Evolutionary conservation across 2,888 invertebrate genomes (phyloP), one percentile per base, ranked within the genome.

Genomic region (Drosophila falleni): DNA sequence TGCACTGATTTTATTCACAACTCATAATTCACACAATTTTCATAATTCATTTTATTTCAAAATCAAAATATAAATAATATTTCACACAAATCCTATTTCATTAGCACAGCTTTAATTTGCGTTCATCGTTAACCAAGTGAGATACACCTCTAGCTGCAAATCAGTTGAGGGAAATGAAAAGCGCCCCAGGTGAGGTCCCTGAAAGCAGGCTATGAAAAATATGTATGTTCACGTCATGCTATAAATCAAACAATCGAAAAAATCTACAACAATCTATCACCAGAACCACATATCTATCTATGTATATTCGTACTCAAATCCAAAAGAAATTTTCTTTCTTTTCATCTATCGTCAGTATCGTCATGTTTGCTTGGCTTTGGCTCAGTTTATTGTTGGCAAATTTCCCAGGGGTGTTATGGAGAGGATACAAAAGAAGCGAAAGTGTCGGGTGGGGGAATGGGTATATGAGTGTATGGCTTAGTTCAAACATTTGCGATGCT

Each of bases 401-500:
- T 84, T 84, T 84, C 84, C 84, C 84, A 68, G 60, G 87, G 85
- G 83, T 70, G 73, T 75, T 75, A 60, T 69, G 66, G 39, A 15
- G 55, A 53, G 44, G 50, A 41, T n/a, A 33, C 35, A 35, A 15
- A 13, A 39, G 15, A 9, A 16, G 16, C 11, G 9, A 29, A 10
- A 31, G 31, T 13, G 33, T 11, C 29, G 1, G 6, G 16, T 9
- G 15, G 35, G 19, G 2, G 41, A 1, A 23, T 26, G 10, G 39
- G 47, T 47, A 11, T 44, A 35, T 15, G 62, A 49, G 65, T 51
- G 39, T 53, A 23, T 37, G 50, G 64, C 50, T 56, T 53, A 72
- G 80, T 64, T 74, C 84, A 84, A 87, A 84, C 73, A 79, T 84
- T 84, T 84, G 79, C 72, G 60, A 70, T 72, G 69, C 81, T 84